Conservation (phyloP, 2,113 vertebrate species). For the Charadrius vociferus region DNA sequence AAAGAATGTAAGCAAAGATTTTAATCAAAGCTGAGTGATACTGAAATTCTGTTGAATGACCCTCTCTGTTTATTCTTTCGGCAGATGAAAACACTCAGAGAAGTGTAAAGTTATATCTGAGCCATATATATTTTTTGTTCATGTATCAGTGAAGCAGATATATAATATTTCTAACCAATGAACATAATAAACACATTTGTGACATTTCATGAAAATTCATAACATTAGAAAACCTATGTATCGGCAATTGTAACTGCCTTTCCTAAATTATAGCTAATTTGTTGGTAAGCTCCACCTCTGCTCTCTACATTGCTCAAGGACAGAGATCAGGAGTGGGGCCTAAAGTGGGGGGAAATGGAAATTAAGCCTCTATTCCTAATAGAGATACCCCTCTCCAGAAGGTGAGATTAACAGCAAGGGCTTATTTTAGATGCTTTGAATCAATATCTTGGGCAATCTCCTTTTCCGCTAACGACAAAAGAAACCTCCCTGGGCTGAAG, state of each 20-base stretch:
- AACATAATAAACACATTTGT: background rate
- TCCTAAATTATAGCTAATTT: background rate
- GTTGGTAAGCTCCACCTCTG: background rate
- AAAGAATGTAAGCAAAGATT: conserved; percentile 15
- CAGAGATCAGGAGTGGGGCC: background rate
- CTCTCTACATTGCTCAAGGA: background rate
- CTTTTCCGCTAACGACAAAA: background rate
- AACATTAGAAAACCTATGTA: background rate
- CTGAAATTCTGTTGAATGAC: background rate
- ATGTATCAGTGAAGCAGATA: background rate
- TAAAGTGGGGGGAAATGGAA: background rate
- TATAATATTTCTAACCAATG: background rate
- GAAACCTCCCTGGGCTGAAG: background rate
- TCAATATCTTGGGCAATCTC: background rate
- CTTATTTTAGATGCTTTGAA: background rate
- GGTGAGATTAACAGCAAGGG: background rate
- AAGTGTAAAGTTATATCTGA: background rate
- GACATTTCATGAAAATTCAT: background rate
- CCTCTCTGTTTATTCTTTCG: conserved; percentile 17
- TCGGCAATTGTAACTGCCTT: background rate
- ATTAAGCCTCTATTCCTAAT: background rate
- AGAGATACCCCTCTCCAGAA: background rate
- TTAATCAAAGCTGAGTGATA: conserved; percentile 23
- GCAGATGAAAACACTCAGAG: conserved; percentile 15
- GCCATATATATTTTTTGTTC: background rate